Evolutionary conservation across 2,797 vertebrate genomes (phyloP).

Genomic region (Pipistrellus pygmaeus): DNA sequence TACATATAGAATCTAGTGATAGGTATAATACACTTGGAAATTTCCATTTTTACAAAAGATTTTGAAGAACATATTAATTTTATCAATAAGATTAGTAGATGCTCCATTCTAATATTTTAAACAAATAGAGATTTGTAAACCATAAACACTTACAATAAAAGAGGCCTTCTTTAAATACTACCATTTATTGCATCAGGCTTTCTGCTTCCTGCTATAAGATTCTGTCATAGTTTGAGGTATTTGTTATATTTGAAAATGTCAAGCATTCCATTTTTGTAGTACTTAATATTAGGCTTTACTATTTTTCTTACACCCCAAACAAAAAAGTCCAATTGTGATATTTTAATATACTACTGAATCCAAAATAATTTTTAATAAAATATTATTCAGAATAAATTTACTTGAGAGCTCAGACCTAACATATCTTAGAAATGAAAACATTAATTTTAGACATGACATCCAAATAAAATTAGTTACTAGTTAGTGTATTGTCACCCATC

Average conservation of each 20-base stretch:
- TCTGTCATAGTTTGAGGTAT: neutral
- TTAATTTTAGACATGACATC: conserved; percentile 21
- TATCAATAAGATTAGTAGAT: neutral
- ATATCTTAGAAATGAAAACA: neutral
- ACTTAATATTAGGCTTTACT: neutral
- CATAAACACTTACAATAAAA: conserved; percentile 24
- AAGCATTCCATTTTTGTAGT: neutral
- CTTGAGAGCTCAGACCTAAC: neutral
- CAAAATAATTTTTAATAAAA: conserved; percentile 50
- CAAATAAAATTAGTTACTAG: conserved; percentile 54
- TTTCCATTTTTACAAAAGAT: neutral
- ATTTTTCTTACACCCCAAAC: neutral
- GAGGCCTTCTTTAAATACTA: neutral
- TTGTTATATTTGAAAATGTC: neutral
- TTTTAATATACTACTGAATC: conserved; percentile 26
- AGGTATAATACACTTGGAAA: neutral
- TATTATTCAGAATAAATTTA: conserved; percentile 41
- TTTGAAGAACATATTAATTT: neutral
- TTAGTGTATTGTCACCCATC: neutral
- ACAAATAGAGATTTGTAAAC: conserved; percentile 5
- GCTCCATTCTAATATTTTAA: neutral
- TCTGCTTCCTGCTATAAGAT: neutral
- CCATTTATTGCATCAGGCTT: neutral
- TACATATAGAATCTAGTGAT: neutral
- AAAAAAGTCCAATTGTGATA: conserved; percentile 14